Conservation (phyloP, 2,797 vertebrate species). For the Phyllotis vaccarum region DNA sequence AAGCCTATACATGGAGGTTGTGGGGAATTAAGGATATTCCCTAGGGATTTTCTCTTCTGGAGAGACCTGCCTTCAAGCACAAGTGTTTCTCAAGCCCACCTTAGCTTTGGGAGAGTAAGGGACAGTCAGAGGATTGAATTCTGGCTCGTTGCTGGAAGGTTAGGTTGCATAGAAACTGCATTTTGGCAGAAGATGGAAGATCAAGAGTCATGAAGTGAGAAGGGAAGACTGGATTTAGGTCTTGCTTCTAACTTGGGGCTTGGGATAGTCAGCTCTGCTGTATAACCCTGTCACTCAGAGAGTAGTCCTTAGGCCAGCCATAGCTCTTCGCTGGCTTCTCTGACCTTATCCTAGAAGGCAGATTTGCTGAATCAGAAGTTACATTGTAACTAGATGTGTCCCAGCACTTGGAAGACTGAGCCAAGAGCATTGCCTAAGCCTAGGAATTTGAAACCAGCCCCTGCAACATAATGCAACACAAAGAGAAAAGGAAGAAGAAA, state of each 20-base stretch:
- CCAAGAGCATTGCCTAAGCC: neutral
- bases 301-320: neutral
- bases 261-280: neutral
- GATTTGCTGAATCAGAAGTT: neutral
- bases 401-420: neutral
- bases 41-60: neutral
- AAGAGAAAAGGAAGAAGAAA: too few species aligned
- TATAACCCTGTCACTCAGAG: neutral
- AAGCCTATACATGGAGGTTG: neutral
- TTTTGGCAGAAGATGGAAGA: constrained; percentile 27
- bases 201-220: neutral
- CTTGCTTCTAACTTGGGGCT: neutral
- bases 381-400: neutral
- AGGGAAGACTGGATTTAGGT: neutral
- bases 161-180: neutral
- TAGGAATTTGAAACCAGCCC: neutral
- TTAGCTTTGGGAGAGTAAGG: neutral
- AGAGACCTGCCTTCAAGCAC: neutral
- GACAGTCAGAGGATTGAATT: neutral
- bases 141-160: neutral
- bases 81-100: neutral
- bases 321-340: neutral
- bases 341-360: neutral
- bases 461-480: neutral
- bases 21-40: neutral